Conservation (phyloP, 2,797 vertebrate species). For the Hydrophis major region DNA sequence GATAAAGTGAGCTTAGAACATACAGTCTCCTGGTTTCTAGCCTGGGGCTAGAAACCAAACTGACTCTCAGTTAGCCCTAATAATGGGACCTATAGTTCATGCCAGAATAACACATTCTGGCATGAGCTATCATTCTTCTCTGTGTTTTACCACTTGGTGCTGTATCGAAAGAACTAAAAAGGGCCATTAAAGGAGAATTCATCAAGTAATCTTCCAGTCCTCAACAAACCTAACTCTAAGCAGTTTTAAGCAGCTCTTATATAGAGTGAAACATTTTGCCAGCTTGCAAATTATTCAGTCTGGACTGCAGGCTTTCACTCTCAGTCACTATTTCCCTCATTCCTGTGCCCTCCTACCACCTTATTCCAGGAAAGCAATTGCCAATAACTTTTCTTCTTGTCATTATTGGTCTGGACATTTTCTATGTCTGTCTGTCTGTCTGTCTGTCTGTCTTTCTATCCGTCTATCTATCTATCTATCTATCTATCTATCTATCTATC, state of each 20-base stretch:
- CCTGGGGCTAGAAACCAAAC: background rate
- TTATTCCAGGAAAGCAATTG: background rate
- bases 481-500: no score
- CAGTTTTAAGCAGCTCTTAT: background rate
- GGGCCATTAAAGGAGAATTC: background rate
- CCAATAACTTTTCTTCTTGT: background rate
- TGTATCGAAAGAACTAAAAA: background rate
- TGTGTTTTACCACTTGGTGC: background rate
- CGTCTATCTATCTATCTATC: no score
- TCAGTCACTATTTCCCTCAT: background rate
- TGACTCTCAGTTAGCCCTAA: background rate
- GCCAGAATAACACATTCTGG: background rate
- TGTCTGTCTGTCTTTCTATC: no score
- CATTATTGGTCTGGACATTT: background rate
- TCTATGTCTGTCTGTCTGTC: background rate
- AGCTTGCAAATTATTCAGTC: background rate
- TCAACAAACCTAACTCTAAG: background rate
- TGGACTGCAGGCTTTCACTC: background rate
- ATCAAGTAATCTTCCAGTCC: background rate
- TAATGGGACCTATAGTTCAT: background rate
- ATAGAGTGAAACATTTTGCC: background rate
- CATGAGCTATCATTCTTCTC: background rate
- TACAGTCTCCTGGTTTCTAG: background rate
- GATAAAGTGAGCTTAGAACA: background rate
- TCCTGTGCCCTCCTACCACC: background rate